These are phyloP conservation scores for Clarias magur DNA, from an alignment of 2,113 vertebrate genomes.

Conservation along the genomic window DNA sequence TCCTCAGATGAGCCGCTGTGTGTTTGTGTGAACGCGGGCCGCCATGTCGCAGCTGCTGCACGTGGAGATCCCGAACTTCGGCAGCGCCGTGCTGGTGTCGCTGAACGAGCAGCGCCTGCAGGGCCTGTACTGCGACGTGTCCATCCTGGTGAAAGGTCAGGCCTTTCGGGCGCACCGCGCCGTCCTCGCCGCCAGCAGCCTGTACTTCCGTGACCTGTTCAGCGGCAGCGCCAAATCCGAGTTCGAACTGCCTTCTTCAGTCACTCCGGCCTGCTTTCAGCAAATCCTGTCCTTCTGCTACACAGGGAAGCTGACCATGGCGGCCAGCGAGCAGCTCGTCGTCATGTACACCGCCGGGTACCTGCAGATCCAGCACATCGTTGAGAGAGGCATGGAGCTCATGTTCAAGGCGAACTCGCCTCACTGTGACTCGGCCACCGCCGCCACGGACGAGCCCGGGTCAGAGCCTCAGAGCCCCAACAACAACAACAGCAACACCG, in stretches of 20 bases:
- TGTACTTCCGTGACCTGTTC: constrained; percentile 97
- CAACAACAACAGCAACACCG: constrained; percentile 52
- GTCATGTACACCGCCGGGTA: constrained; percentile 99
- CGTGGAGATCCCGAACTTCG: constrained; percentile 98
- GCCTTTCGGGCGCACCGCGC: constrained; percentile 97
- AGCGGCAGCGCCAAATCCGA: constrained; percentile 93
- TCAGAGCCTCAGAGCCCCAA: constrained; percentile 95
- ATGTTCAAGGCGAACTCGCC: constrained; percentile 98
- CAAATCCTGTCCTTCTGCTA: constrained; percentile 98
- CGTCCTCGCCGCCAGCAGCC: constrained; percentile 93
- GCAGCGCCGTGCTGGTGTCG: constrained; percentile 93
- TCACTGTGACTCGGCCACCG: constrained; percentile 96
- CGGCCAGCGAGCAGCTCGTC: constrained; percentile 97
- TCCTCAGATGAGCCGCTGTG: constrained; percentile 80
- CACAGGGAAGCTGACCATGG: constrained; percentile 97
- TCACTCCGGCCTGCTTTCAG: constrained; percentile 95
- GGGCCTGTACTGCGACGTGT: constrained; percentile 98
- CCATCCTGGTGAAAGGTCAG: constrained; percentile 97
- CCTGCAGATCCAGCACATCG: constrained; percentile 98
- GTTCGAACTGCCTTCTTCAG: constrained; percentile 93
- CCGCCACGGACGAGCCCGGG: constrained; percentile 88
- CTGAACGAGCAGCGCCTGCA: constrained; percentile 94
- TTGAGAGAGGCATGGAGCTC: constrained; percentile 95
- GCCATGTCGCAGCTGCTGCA: constrained; percentile 97
- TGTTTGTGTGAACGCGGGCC: constrained; percentile 74